Conservation (phyloP, 1,140 invertebrate genomes). For the Bacillus rossius region DNA sequence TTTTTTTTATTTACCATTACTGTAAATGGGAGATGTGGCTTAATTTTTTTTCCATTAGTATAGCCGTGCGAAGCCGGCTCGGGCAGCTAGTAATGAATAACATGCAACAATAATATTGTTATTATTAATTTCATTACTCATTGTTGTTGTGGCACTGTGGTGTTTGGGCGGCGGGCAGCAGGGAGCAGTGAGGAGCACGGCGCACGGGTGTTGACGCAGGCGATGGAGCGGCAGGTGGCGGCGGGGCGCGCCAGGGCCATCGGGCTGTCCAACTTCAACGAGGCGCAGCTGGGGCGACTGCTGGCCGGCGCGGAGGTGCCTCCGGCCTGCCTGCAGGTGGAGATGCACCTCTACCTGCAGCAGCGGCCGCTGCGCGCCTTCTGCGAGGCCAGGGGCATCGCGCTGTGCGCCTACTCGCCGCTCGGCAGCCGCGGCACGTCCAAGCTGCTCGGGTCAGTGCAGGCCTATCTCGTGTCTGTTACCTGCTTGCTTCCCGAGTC, state of each 20-base stretch:
- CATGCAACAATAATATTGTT: too few relatives aligned
- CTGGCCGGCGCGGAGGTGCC: slow-evolving; percentile 19
- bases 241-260: slow-evolving; percentile 50
- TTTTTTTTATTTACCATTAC: too few relatives aligned
- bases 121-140: too few relatives aligned
- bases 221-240: slow-evolving; percentile 67
- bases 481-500: too few relatives aligned
- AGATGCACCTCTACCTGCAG: slow-evolving; percentile 57
- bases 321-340: slow-evolving; percentile 40
- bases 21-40: too few relatives aligned
- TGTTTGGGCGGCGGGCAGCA: too few relatives aligned
- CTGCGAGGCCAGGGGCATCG: slow-evolving; percentile 49
- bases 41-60: too few relatives aligned
- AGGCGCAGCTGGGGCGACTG: slow-evolving; percentile 29
- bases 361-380: slow-evolving; percentile 51
- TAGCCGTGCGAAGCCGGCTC: too few relatives aligned
- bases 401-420: slow-evolving; percentile 55
- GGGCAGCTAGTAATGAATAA: too few relatives aligned
- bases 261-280: slow-evolving; percentile 40
- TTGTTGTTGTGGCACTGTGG: too few relatives aligned
- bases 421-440: slow-evolving; percentile 41
- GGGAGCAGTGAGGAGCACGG: too few relatives aligned
- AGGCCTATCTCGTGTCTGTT: too few relatives aligned
- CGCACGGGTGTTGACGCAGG: slow-evolving; percentile 22
- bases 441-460: background rate